Conservation (phyloP, 2,888 invertebrate species). For the Onchidella celtica region DNA sequence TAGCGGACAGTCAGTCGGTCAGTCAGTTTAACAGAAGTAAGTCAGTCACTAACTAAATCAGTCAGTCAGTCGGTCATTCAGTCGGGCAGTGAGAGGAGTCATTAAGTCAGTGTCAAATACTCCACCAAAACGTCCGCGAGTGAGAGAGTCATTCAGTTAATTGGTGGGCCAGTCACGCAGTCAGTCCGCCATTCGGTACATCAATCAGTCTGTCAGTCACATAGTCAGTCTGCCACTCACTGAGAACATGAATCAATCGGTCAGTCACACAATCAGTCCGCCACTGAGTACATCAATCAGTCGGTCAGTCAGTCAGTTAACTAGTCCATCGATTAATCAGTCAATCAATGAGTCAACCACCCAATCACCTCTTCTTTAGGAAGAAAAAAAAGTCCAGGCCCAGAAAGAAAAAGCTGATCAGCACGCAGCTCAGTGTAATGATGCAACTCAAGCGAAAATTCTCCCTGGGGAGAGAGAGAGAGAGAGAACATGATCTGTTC, state of each 20-base stretch:
- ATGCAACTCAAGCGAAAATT: too few species aligned
- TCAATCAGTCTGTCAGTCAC: not conserved
- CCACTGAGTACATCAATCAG: too few species aligned
- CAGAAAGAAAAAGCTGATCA: too few species aligned
- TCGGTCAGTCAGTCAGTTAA: too few species aligned
- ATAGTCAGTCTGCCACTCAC: not conserved
- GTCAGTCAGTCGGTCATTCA: not conserved
- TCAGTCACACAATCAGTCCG: not conserved
- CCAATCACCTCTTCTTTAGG: too few species aligned
- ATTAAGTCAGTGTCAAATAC: not conserved
- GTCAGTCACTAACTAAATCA: not conserved
- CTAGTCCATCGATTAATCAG: too few species aligned
- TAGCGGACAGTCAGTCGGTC: not conserved
- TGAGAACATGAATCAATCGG: not conserved
- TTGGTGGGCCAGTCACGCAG: not conserved
- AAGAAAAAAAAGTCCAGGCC: too few species aligned
- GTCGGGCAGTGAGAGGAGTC: not conserved
- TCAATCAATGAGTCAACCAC: too few species aligned
- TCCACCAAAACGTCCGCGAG: not conserved
- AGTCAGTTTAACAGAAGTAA: not conserved
- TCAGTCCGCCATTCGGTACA: not conserved
- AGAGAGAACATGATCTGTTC: too few species aligned
- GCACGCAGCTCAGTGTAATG: too few species aligned
- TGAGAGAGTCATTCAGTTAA: not conserved
- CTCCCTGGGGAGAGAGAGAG: too few species aligned